phyloP scores from a whole-genome alignment of 2,888 invertebrate genomes.

The Pandemis cinnamomeana region DNA sequence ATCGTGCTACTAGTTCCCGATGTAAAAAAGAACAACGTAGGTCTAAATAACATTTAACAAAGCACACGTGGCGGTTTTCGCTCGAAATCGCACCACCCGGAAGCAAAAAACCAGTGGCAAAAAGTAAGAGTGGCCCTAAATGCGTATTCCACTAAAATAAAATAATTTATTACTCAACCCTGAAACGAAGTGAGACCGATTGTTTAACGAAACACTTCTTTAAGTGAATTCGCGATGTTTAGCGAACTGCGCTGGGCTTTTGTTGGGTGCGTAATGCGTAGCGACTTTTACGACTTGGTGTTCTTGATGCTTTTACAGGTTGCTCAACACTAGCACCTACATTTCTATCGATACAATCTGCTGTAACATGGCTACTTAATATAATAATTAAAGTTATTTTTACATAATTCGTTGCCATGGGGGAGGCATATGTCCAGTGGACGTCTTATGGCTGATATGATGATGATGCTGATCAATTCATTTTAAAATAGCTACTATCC shows the following conservation, averaged over 20 bases:
- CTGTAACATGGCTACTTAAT: background rate
- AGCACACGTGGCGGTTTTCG: slow-evolving; percentile 74
- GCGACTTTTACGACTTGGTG: slow-evolving; percentile 2
- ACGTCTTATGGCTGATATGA: too few species aligned
- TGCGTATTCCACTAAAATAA: slow-evolving; percentile 63
- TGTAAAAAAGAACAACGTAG: background rate
- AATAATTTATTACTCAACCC: slow-evolving; percentile 68
- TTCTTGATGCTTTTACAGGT: background rate
- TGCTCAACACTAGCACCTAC: background rate
- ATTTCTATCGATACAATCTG: background rate
- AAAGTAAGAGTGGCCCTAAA: slow-evolving; percentile 71
- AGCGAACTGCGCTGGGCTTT: slow-evolving; percentile 52
- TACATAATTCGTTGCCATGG: too few species aligned
- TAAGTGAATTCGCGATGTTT: slow-evolving; percentile 58
- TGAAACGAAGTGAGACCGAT: slow-evolving; percentile 56
- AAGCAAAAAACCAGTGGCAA: slow-evolving; percentile 72
- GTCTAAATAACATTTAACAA: slow-evolving; percentile 52
- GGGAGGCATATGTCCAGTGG: too few species aligned
- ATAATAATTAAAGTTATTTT: too few species aligned
- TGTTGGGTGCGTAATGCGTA: slow-evolving; percentile 47
- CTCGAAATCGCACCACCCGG: slow-evolving; percentile 57
- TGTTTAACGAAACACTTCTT: slow-evolving; percentile 57
- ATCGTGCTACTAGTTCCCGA: background rate
- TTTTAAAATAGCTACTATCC: too few species aligned
- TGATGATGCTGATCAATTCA: too few species aligned